phyloP scores from a whole-genome alignment of 2,888 invertebrate species.

The Chaetogeoica ovagalla region DNA sequence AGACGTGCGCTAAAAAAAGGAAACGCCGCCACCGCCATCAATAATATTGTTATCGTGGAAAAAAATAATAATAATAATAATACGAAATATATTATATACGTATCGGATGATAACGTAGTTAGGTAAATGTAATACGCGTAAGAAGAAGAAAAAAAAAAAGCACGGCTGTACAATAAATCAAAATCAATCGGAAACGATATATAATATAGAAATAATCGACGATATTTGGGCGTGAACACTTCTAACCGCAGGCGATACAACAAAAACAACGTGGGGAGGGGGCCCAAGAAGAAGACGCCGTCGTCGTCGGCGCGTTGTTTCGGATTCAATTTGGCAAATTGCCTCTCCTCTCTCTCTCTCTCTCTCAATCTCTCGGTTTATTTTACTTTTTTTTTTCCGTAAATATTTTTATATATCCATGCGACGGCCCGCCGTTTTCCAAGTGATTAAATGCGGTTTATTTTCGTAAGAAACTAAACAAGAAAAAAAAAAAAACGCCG shows the following conservation, averaged over 20 bases:
- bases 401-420: background rate
- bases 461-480: slow-evolving; percentile 9
- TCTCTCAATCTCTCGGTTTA: too few relatives aligned
- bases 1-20: too few relatives aligned
- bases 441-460: slow-evolving; percentile 40
- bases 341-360: too few relatives aligned
- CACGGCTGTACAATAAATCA: slow-evolving; percentile 11
- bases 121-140: too few relatives aligned
- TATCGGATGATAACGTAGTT: too few relatives aligned
- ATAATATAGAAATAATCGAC: background rate
- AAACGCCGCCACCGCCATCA: too few relatives aligned
- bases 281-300: background rate
- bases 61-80: too few relatives aligned
- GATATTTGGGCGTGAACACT: background rate
- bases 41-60: too few relatives aligned
- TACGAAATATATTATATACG: too few relatives aligned
- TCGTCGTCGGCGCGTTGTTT: slow-evolving; percentile 18
- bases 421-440: background rate
- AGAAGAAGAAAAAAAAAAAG: too few relatives aligned
- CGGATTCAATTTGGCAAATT: slow-evolving; percentile 42
- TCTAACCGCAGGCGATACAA: background rate
- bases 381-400: background rate
- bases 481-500: too few relatives aligned
- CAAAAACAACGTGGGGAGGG: too few relatives aligned
- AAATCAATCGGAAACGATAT: slow-evolving; percentile 7